Conservation (phyloP, 2,797 vertebrate species). For the Paguma larvata region DNA sequence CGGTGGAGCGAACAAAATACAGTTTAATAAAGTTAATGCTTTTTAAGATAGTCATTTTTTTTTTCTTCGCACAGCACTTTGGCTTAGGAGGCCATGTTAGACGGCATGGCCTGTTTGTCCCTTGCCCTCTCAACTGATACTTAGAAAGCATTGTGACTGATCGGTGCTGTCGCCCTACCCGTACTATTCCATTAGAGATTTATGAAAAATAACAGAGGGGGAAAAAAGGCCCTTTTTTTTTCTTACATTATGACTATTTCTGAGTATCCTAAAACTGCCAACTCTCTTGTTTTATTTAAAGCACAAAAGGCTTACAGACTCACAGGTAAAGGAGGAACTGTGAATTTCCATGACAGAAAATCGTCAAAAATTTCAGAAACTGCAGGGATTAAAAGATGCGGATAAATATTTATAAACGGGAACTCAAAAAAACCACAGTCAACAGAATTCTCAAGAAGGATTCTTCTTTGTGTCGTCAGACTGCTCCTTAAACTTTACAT, state of each 20-base stretch:
- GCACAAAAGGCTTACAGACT: neutral
- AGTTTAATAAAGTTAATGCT: neutral
- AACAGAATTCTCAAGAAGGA: slow-evolving; percentile 70
- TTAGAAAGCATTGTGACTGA: neutral
- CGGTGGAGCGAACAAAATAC: neutral
- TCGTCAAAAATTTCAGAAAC: slow-evolving; percentile 68
- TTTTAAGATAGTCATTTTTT: neutral
- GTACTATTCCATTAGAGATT: neutral
- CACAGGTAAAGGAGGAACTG: slow-evolving; percentile 3
- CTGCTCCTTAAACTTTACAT: slow-evolving; percentile 68
- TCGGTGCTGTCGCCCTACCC: too few species aligned
- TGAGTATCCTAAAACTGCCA: neutral
- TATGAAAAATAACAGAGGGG: neutral
- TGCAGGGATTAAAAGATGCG: slow-evolving; percentile 62
- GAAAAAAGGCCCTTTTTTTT: neutral
- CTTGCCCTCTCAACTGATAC: neutral
- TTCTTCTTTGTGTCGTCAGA: slow-evolving; percentile 45
- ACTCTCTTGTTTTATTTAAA: slow-evolving; percentile 67
- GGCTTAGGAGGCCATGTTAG: neutral
- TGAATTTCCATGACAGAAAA: slow-evolving; percentile 71
- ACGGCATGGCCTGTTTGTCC: neutral
- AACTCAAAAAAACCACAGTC: slow-evolving; percentile 55
- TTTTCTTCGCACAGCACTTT: neutral
- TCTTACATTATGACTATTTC: neutral
- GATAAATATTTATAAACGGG: slow-evolving; percentile 82